Percentiles rank a stretch among this genome's conserved stretches.
phyloP scores from a whole-genome alignment of 1,140 invertebrate genomes.

The Batillaria attramentaria region DNA sequence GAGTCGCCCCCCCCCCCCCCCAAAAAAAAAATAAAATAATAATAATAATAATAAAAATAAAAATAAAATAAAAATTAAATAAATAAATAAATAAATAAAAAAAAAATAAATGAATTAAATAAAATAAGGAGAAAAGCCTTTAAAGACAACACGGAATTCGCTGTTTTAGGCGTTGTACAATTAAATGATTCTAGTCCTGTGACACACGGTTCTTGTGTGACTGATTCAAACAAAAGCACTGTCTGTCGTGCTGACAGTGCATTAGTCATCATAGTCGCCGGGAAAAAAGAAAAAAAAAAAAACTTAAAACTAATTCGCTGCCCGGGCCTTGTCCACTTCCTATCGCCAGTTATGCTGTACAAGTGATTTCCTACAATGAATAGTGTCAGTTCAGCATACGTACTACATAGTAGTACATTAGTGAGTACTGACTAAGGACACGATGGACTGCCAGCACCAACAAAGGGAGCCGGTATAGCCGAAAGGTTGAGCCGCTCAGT shows the following conservation, averaged over 20 bases:
- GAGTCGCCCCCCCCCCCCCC: no score
- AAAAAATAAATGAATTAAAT: not conserved
- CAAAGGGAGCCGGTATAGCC: no score
- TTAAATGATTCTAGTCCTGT: not conserved
- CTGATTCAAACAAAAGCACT: not conserved
- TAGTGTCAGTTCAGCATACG: no score
- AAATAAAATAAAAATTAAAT: not conserved
- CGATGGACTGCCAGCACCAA: no score
- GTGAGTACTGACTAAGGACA: no score
- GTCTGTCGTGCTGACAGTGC: not conserved
- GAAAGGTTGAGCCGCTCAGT: no score
- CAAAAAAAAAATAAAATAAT: not conserved
- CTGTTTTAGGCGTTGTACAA: not conserved
- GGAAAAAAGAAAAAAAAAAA: not conserved
- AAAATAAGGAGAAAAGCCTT: not conserved
- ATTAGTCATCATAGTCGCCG: not conserved
- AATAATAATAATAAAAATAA: not conserved
- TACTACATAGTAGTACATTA: no score
- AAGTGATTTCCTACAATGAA: no score
- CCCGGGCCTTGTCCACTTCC: no score
- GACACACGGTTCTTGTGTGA: not conserved
- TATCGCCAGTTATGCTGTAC: no score
- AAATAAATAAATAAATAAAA: not conserved
- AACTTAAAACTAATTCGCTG: no score
- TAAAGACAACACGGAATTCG: not conserved